These are phyloP conservation scores for Macrotis lagotis DNA, from an alignment of 2,113 vertebrate genomes.

Conservation along the genomic window DNA sequence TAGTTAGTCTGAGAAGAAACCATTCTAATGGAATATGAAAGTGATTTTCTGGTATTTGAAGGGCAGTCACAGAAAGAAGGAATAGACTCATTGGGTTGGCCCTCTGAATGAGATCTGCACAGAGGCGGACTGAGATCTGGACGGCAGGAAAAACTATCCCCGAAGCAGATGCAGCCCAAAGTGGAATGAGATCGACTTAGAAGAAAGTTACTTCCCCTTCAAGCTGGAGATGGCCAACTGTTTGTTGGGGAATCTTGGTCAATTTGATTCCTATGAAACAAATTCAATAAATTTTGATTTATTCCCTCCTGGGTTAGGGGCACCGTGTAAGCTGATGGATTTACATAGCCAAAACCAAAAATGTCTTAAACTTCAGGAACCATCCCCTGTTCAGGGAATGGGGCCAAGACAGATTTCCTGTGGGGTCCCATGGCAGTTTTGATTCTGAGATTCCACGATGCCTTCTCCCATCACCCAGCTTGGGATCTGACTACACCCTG, in stretches of 20 bases:
- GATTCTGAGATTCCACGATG: not conserved
- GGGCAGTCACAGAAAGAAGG: not conserved
- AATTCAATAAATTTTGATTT: not conserved
- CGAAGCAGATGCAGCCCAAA: not conserved
- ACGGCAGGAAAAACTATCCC: not conserved
- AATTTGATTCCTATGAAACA: not conserved
- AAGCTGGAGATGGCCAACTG: not conserved
- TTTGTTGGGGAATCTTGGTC: not conserved
- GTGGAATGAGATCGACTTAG: not conserved
- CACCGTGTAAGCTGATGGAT: not conserved
- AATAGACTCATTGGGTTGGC: not conserved
- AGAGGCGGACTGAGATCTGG: not conserved
- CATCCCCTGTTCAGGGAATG: not conserved
- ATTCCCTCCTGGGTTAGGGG: not conserved
- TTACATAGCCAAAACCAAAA: not conserved
- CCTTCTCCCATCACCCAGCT: not conserved
- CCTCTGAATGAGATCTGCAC: not conserved
- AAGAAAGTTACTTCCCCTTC: not conserved
- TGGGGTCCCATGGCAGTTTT: not conserved
- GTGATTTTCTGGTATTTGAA: not conserved
- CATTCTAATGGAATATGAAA: not conserved
- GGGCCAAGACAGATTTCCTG: too few species aligned
- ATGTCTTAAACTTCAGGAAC: not conserved
- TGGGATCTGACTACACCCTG: not conserved
- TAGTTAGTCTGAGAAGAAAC: not conserved